phyloP scores from a whole-genome alignment of 2,113 vertebrate genomes.

The Protomyctophum bolini region DNA sequence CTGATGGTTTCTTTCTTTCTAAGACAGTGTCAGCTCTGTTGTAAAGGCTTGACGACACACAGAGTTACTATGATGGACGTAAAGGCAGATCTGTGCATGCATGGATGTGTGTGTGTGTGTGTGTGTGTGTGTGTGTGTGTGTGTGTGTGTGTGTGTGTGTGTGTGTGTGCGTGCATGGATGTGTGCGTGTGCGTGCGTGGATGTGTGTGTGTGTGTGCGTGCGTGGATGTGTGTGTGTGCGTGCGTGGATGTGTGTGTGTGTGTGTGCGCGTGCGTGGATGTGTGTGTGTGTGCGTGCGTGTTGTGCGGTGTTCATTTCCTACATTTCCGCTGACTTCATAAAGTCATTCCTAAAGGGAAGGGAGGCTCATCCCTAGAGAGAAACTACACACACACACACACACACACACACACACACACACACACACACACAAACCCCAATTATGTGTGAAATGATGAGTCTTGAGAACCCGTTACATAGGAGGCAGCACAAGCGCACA shows the following conservation, averaged over 20 bases:
- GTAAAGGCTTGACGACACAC: too few species aligned
- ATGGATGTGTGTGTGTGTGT: background rate
- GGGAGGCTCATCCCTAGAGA: slow-evolving; percentile 2
- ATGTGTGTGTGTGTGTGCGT: too few species aligned
- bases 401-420: too few species aligned
- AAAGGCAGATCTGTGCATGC: too few species aligned
- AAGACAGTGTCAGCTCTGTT: too few species aligned
- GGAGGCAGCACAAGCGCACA: too few species aligned
- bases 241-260: background rate
- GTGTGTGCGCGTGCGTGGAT: background rate
- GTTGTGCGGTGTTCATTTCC: slow-evolving; percentile 17
- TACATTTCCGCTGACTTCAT: slow-evolving; percentile 19
- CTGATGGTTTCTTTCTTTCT: too few species aligned
- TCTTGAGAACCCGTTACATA: too few species aligned
- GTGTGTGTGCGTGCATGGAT: background rate
- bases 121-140: background rate
- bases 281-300: background rate
- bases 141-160: background rate
- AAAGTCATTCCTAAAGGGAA: slow-evolving; percentile 15
- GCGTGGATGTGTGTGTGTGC: too few species aligned
- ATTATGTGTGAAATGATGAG: background rate
- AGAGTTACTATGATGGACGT: too few species aligned
- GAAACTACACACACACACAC: background rate
- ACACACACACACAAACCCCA: slow-evolving; percentile 3
- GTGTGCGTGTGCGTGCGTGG: background rate